Base-by-base conservation (phyloP, 1,140 invertebrate species). In the Pararge aegeria region DNA sequence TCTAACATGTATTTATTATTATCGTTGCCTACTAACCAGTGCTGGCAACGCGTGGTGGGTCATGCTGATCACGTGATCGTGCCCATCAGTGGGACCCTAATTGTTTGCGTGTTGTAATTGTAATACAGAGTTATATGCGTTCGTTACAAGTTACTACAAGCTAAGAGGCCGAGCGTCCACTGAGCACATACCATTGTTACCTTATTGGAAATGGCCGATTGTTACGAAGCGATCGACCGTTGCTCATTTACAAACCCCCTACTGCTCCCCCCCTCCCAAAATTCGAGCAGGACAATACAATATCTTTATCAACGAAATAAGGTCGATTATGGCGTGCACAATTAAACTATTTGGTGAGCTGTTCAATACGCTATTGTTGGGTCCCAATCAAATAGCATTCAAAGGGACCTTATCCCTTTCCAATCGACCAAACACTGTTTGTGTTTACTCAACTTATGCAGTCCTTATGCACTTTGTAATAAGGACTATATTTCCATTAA, bases 361-460 rank as follows among this genome's bases (percentile, higher is more conserved):
- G n/a, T 49, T 42, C 40, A 38, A 59, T 59, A 30, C 30, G 50
- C 44, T 30, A 55, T 55, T 61, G 46, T 61, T 55, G 21, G 44
- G 30, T 19, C 37, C 53, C 59, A 61, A 61, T 61, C 53, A 55
- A 55, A 61, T 53, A 53, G 51, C 37, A 55, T 61, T 61, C 52
- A 55, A 52, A 60, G 21, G 59, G 46, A 18, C 29, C 48, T 61
- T 61, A 61, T 61, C 59, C 42, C 42, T 49, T 53, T 34, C 24
- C 19, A 5, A 30, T 50, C 42, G 30, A 5, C 20, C 34, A 60
- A 54, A 37, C 38, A 37, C 0, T 19, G 12, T 34, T 38, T 48
- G 24, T 9, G 19, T 16, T 27, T 12, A 7, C 30, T 30, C 7
- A 34, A 10, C 10, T 4, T 0, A 18, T 38, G 27, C 13, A 46